Conservation (phyloP, 2,888 invertebrate genomes). For the Tetrapedia diversipes region DNA sequence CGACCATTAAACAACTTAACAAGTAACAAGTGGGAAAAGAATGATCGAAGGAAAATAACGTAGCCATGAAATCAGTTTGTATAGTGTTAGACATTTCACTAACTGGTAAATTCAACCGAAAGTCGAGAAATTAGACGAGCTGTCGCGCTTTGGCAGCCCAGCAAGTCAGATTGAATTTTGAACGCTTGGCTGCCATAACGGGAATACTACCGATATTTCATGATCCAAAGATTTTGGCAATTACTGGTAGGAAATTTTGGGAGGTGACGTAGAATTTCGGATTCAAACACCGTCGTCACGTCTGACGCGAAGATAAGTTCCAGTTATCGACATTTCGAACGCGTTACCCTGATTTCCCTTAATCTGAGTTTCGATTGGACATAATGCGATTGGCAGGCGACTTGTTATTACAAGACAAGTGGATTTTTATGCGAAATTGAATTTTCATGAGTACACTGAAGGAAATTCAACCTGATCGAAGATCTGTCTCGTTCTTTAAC, state of each 20-base stretch:
- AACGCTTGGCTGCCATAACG: constrained; percentile 52
- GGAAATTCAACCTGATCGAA: too few relatives aligned
- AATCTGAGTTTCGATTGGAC: constrained; percentile 31
- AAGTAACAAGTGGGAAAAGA: too few relatives aligned
- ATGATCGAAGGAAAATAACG: too few relatives aligned
- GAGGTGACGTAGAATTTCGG: constrained; percentile 41
- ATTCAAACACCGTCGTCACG: constrained; percentile 53
- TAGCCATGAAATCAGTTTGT: too few relatives aligned
- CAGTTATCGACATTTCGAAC: constrained; percentile 55
- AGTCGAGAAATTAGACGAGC: constrained; percentile 30
- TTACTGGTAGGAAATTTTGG: constrained; percentile 43
- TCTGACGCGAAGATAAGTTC: constrained; percentile 59
- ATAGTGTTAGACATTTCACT: too few relatives aligned
- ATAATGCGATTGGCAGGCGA: constrained; percentile 1
- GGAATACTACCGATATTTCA: constrained; percentile 38
- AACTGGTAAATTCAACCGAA: constrained; percentile 21
- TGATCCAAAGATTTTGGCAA: constrained; percentile 60
- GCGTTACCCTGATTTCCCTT: constrained; percentile 44
- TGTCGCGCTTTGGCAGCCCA: constrained; percentile 34
- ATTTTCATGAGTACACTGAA: too few relatives aligned
- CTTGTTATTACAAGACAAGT: too few relatives aligned
- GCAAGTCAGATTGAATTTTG: constrained; percentile 41
- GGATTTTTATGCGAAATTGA: too few relatives aligned
- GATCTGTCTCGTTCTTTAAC: too few relatives aligned
- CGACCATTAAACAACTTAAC: too few relatives aligned